Conservation (phyloP, 2,888 invertebrate genomes). For the Drosophila borealis region DNA sequence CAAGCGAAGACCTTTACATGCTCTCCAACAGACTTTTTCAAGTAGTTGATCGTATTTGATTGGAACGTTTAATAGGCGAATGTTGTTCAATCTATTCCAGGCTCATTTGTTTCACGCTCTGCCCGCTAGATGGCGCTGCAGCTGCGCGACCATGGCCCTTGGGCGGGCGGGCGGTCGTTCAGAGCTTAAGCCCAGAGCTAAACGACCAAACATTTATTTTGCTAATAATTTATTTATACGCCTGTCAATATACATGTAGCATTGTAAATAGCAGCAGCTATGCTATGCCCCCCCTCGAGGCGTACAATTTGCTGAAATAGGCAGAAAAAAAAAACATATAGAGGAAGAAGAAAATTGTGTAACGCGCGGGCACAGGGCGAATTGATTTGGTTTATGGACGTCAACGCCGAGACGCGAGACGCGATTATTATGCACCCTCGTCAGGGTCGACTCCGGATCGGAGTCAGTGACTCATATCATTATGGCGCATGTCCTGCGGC, state of each 20-base stretch:
- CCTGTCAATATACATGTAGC: conserved; percentile 72
- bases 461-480: conserved; percentile 78
- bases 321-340: conserved; percentile 54
- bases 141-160: not conserved
- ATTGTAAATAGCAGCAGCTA: conserved; percentile 47
- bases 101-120: conserved; percentile 15
- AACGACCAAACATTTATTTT: conserved; percentile 79
- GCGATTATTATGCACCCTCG: conserved; percentile 77
- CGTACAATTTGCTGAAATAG: conserved; percentile 76
- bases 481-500: conserved; percentile 74
- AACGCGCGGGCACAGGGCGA: conserved; percentile 51
- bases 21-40: not conserved
- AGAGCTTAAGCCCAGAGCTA: conserved; percentile 48
- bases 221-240: conserved; percentile 80
- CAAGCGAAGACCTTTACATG: not conserved
- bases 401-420: conserved; percentile 62
- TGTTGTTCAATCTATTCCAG: conserved; percentile 38
- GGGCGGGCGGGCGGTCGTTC: conserved; percentile 14
- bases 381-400: conserved; percentile 79
- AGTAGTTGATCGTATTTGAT: conserved; percentile 28
- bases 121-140: conserved; percentile 36
- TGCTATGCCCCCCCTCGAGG: conserved; percentile 54
- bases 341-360: conserved; percentile 18
- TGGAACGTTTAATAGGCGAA: conserved; percentile 36
- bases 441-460: conserved; percentile 21